phyloP scores from a whole-genome alignment of 23 tunicate species.

The Halocynthia aurantium region DNA sequence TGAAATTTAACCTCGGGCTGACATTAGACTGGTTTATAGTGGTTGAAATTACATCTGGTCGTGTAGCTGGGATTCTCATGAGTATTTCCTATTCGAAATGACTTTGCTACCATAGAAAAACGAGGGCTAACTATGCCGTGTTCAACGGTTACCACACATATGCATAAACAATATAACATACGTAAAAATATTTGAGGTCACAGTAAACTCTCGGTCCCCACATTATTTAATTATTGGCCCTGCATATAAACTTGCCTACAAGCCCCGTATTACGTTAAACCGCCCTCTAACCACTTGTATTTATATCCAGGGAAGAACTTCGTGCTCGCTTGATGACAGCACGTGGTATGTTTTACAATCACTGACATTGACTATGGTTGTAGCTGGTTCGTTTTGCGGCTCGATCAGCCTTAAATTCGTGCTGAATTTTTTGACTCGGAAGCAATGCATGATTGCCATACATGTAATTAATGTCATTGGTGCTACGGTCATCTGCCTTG shows the following conservation, averaged over 20 bases:
- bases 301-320: neutral
- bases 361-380: neutral
- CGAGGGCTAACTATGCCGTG: too few relatives aligned
- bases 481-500: slow-evolving; percentile 16
- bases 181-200: too few relatives aligned
- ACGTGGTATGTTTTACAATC: slow-evolving; percentile 2
- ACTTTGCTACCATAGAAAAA: too few relatives aligned
- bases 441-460: slow-evolving; percentile 20
- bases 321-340: neutral
- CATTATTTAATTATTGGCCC: too few relatives aligned
- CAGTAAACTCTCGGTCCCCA: too few relatives aligned
- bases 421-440: slow-evolving; percentile 18
- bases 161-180: too few relatives aligned
- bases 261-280: neutral
- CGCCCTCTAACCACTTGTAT: neutral
- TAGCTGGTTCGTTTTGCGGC: slow-evolving; percentile 7
- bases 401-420: slow-evolving; percentile 6
- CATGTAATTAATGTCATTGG: slow-evolving; percentile 39
- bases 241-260: too few relatives aligned
- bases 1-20: neutral
- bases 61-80: too few relatives aligned
- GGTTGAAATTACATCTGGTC: too few relatives aligned
- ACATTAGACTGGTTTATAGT: neutral
- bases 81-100: too few relatives aligned
- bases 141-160: too few relatives aligned